Percentiles rank a stretch among this genome's conserved stretches.
phyloP scores from a whole-genome alignment of 2,797 vertebrate genomes.

The Chloroceryle inda region DNA sequence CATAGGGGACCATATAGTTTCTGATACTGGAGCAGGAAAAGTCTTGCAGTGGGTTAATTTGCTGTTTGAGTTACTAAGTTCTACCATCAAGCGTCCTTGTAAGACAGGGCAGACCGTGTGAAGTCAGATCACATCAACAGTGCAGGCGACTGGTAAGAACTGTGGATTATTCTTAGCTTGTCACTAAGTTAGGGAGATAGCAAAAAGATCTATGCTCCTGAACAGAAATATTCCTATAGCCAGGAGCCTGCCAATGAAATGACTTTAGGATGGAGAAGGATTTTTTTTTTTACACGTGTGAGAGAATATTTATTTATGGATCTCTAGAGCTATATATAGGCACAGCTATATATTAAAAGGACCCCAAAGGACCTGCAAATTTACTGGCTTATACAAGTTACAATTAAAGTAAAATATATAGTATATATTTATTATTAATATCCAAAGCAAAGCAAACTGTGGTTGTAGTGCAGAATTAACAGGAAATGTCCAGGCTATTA shows the following conservation, averaged over 20 bases:
- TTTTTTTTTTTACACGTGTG: background rate
- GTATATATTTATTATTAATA: slow-evolving; percentile 61
- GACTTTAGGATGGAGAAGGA: slow-evolving; percentile 1
- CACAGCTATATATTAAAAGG: background rate
- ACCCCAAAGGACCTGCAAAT: background rate
- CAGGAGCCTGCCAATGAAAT: background rate
- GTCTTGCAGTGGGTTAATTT: background rate
- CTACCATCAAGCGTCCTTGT: background rate
- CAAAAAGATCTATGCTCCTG: background rate
- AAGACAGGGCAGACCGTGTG: background rate
- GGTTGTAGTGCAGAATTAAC: slow-evolving; percentile 50
- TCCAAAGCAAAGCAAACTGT: slow-evolving; percentile 63
- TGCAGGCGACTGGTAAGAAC: background rate
- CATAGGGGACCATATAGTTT: background rate
- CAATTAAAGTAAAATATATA: slow-evolving; percentile 54
- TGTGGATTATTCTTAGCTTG: background rate
- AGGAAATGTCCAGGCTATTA: slow-evolving; percentile 67
- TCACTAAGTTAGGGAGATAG: background rate
- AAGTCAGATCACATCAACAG: background rate
- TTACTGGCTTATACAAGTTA: slow-evolving; percentile 8
- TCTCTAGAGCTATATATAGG: background rate
- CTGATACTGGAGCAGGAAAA: background rate
- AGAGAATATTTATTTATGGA: background rate
- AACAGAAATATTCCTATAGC: background rate
- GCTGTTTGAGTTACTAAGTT: background rate